phyloP scores from a whole-genome alignment of 2,113 vertebrate genomes.

The Macquaria australasica region DNA sequence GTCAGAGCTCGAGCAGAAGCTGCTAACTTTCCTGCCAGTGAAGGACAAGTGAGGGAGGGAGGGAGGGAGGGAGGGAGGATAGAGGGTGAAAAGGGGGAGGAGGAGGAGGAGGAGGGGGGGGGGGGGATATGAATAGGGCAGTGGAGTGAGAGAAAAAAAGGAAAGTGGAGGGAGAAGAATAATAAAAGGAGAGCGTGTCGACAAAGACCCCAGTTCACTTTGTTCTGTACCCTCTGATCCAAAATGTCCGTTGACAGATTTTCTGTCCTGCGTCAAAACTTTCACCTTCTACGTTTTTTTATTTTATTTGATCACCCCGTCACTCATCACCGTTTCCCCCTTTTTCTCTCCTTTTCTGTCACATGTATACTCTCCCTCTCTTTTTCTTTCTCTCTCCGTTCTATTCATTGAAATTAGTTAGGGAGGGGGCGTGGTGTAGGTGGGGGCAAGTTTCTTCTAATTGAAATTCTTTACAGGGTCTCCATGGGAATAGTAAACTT shows the following conservation, averaged over 20 bases:
- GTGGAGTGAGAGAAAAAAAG: constrained; percentile 70
- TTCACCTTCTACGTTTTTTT: constrained; percentile 28
- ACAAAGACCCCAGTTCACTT: constrained; percentile 73
- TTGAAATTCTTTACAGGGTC: constrained; percentile 85
- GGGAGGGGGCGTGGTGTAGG: not conserved
- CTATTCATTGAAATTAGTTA: constrained; percentile 71
- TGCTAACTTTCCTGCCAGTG: constrained; percentile 72
- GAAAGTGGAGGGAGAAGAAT: constrained; percentile 67
- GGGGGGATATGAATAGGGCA: constrained; percentile 74
- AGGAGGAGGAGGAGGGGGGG: constrained; percentile 61
- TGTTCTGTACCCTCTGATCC: constrained; percentile 55
- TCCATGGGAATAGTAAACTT: constrained; percentile 86
- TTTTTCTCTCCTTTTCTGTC: constrained; percentile 39
- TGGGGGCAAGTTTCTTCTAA: constrained; percentile 69
- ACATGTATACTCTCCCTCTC: constrained; percentile 46
- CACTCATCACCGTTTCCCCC: constrained; percentile 29
- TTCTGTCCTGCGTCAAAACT: constrained; percentile 63
- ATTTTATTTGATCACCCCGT: constrained; percentile 1
- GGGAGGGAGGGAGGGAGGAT: constrained; percentile 16
- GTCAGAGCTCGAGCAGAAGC: constrained; percentile 59
- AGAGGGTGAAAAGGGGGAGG: not conserved
- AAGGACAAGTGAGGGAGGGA: constrained; percentile 65
- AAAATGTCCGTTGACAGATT: constrained; percentile 56
- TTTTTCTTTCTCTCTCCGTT: constrained; percentile 56
- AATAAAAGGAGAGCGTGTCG: constrained; percentile 69